Base-by-base conservation (phyloP, 2,113 vertebrate species). In the Ctenomys sociabilis region DNA sequence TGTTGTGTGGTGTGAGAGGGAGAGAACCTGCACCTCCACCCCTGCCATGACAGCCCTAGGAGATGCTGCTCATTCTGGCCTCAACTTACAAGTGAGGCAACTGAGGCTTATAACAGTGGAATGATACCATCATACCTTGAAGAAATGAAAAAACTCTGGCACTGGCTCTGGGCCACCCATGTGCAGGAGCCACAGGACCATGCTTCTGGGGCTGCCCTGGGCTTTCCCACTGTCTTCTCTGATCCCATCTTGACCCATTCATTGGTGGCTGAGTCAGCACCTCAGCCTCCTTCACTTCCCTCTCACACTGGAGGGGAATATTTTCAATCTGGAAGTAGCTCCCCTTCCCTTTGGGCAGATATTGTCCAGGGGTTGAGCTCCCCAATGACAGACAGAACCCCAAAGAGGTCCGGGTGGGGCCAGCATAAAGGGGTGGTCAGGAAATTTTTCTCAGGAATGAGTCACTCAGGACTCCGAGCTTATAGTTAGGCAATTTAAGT, bases 301-400 rank as follows among this genome's bases (percentile, higher is more conserved):
- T 35, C 21, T 85, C 78, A 61, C 14, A 35, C 37, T 28, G 0
- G 0, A 40, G 4, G 19, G 8, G 0, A 81, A 19, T 82, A 4
- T 28, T 21, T 80, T n/a, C 16, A 59, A 3, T 28, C 40, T 26
- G 40, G 63, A 70, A 9, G 2, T 12, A 35, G n/a, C 8, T 16
- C 49, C 24, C 35, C 59, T 63, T 84, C 32, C 22, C 0, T 0
- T 54, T 40, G 40, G 66, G 70, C 40, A n/a, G 21, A 40, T 54
- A 17, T 72, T 12, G 5, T 4, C 40, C 24, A 11, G 54, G 43
- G 2, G 45, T 64, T 73, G 66, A 26, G 24, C 32, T 77, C 10
- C 24, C 2, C 9, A 13, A 43, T 10, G 63, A 35, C 54, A 80
- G n/a, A 37, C 49, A 70, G 64, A 40, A 72, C 16, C 30, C 66